phyloP scores from a whole-genome alignment of 2,797 vertebrate genomes.

The Bovichtus variegatus region DNA sequence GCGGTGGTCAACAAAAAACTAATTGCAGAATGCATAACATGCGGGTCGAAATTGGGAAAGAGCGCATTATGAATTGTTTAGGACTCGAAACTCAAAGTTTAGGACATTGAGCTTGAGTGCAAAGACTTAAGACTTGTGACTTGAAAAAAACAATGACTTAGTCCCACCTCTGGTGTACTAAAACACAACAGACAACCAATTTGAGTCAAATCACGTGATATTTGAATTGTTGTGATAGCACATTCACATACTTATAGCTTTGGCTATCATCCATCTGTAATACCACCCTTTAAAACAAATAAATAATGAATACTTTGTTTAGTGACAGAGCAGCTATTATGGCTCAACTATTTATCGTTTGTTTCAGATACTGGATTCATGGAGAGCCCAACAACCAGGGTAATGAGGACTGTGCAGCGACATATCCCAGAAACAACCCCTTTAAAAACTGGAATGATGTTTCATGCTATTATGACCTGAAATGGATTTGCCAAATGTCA shows the following conservation, averaged over 20 bases:
- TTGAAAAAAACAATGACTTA: too few species aligned
- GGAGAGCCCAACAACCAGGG: slow-evolving; percentile 65
- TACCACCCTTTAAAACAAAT: not conserved
- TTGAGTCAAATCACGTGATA: not conserved
- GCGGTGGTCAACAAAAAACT: not conserved
- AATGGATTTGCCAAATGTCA: slow-evolving; percentile 83
- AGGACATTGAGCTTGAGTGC: too few species aligned
- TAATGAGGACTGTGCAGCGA: slow-evolving; percentile 79
- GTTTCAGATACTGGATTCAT: slow-evolving; percentile 76
- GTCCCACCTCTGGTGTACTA: too few species aligned
- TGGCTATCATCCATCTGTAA: not conserved
- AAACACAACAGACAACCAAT: not conserved
- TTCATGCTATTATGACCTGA: slow-evolving; percentile 66
- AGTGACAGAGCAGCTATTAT: not conserved
- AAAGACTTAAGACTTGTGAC: too few species aligned
- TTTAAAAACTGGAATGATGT: slow-evolving; percentile 82
- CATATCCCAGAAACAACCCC: slow-evolving; percentile 64
- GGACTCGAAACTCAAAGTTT: too few species aligned
- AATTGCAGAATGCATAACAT: not conserved
- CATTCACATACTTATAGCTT: not conserved
- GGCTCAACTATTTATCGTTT: not conserved
- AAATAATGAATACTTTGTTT: not conserved
- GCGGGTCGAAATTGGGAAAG: not conserved
- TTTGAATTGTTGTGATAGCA: not conserved
- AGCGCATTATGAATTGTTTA: not conserved